phyloP scores from a whole-genome alignment of 2,797 vertebrate genomes.

The Chiloscyllium punctatum region DNA sequence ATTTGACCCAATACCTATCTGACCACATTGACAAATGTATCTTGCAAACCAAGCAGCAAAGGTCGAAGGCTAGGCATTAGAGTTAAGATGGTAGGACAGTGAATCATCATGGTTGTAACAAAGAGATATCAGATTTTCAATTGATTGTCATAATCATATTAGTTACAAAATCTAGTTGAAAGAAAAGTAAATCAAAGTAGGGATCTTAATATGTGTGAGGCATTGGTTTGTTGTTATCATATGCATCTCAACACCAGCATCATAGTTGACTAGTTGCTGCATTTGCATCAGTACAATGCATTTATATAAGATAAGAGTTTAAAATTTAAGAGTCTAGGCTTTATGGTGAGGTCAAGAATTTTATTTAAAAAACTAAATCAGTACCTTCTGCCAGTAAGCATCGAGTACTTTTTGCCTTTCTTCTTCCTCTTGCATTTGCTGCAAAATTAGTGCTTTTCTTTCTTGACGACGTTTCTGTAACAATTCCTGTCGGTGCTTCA shows the following conservation, averaged over 20 bases:
- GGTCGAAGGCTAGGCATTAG: not conserved
- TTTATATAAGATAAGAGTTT: not conserved
- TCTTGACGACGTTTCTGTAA: slow-evolving; percentile 58
- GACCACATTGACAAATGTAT: too few relatives aligned
- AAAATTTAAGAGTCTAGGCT: not conserved
- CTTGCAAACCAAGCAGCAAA: not conserved
- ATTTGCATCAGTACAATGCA: not conserved
- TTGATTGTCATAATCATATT: not conserved
- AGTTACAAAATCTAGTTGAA: not conserved
- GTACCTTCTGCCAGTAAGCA: slow-evolving; percentile 76
- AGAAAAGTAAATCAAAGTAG: not conserved
- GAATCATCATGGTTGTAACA: not conserved
- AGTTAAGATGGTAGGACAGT: not conserved
- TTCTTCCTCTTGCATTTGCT: slow-evolving; percentile 56
- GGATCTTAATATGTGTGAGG: not conserved
- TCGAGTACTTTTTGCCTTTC: slow-evolving; percentile 62
- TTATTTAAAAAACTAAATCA: slow-evolving; percentile 35
- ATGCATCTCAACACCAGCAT: not conserved
- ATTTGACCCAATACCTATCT: too few relatives aligned
- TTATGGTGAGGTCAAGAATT: not conserved
- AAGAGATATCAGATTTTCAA: not conserved
- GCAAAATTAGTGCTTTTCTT: slow-evolving; percentile 55
- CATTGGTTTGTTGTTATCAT: not conserved
- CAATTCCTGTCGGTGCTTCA: slow-evolving; percentile 65
- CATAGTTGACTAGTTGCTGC: not conserved